Evolutionary conservation across 2,113 vertebrate genomes (phyloP).

Genomic region (Phaethon lepturus): DNA sequence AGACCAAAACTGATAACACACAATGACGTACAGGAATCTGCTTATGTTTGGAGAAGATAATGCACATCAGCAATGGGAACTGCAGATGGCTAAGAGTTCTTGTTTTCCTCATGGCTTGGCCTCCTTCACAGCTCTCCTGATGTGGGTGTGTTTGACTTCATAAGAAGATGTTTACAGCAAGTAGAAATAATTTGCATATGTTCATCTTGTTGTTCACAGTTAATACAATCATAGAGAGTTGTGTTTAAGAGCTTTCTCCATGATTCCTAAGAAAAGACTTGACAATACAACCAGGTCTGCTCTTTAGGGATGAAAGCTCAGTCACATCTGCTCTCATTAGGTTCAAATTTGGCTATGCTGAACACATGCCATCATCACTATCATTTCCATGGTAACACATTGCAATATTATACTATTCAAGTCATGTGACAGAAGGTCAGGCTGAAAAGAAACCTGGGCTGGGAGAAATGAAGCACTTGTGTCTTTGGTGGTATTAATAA

Average conservation of each 20-base stretch:
- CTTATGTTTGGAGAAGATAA: slow-evolving; percentile 19
- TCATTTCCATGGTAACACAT: slow-evolving; percentile 56
- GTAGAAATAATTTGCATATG: neutral
- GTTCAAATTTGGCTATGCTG: slow-evolving; percentile 58
- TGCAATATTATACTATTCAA: slow-evolving; percentile 26
- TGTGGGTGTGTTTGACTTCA: neutral
- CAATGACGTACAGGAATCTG: neutral
- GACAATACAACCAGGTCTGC: neutral
- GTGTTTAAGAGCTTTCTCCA: neutral
- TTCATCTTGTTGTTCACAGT: neutral
- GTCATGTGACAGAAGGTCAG: slow-evolving; percentile 43
- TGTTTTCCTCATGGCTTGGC: neutral
- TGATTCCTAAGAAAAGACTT: neutral
- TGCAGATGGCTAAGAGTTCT: slow-evolving; percentile 4
- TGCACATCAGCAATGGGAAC: neutral
- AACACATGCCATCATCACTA: slow-evolving; percentile 47
- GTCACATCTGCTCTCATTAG: slow-evolving; percentile 45
- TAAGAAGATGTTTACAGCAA: neutral
- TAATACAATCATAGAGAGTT: neutral
- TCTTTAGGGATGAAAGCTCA: neutral
- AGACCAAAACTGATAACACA: slow-evolving; percentile 28
- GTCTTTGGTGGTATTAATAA: slow-evolving; percentile 53
- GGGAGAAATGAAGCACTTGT: neutral
- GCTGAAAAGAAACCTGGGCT: slow-evolving; percentile 49
- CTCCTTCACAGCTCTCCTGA: neutral